Evolutionary conservation across 2,888 invertebrate species (phyloP), one percentile per base, ranked within the genome.

Genomic region (Yponomeuta evonymella): DNA sequence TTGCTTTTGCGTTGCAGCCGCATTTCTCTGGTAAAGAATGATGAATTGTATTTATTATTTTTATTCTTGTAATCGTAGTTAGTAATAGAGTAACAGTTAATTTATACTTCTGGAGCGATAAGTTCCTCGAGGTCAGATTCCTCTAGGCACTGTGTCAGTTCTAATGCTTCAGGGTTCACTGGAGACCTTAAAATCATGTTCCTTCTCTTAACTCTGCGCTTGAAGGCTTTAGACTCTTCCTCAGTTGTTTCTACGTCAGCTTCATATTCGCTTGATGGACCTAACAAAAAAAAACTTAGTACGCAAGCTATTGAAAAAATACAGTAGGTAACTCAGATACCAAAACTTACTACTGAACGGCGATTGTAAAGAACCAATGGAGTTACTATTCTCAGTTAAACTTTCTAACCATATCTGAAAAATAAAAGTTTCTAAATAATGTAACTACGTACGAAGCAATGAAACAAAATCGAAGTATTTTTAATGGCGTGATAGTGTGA

Each of bases 381-480:
- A 87, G 76, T 82, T 83, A 71, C 79, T 84, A 71, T 81, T 81
- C 81, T 90, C 90, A 48, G 82, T 77, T 73, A 90, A 75, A 74
- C 83, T 84, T 75, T 87, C 86, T 76, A 90, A 77, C 89, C 90
- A 87, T 84, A 82, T 77, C 89, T 90, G 83, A 71, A 79, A 67
- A 51, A 10, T 23, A 63, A 43, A 67, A 67, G 11, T 11, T 65
- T 10, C 33, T 30, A 29, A 30, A 29, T 65, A 5, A 43, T 5
- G 8, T 43, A 43, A 0, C 8, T 43, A 43, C 43, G 1, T 43
- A 43, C 2, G 33, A 33, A 33, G 5, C 33, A 1, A 4, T 43
- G 43, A 43, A 5, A 43, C 6, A 5, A 43, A 43, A 6, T 8
- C 43, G 43, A 43, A 43, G 8, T 33, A 33, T 43, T 43, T 43